Evolutionary conservation across 2,888 invertebrate species (phyloP).

Genomic region (Lasioglossum leucozonium): DNA sequence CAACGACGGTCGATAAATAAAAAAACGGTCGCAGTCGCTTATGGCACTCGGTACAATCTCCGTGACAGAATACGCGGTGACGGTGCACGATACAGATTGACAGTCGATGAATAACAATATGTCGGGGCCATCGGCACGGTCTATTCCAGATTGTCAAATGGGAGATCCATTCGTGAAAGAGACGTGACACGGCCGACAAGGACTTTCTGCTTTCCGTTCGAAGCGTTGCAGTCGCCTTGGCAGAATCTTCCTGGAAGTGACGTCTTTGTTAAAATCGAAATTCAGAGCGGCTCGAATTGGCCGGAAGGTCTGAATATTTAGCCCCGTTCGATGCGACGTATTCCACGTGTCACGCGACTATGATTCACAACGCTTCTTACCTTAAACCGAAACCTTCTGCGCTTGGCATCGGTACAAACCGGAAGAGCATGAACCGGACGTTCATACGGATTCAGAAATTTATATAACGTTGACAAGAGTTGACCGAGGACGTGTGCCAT

Average conservation of each 20-base stretch:
- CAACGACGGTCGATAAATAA: neutral
- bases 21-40: neutral
- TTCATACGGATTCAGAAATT: neutral
- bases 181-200: conserved; percentile 29
- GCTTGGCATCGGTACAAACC: neutral
- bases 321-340: neutral
- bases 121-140: conserved; percentile 11
- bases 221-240: neutral
- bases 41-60: neutral
- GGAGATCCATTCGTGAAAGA: conserved; percentile 18
- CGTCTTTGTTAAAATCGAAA: conserved; percentile 33
- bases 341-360: neutral
- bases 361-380: conserved; percentile 13
- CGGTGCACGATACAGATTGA: conserved; percentile 12
- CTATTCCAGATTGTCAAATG: conserved; percentile 11
- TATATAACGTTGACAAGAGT: neutral
- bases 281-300: conserved; percentile 18
- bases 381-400: neutral
- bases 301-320: conserved; percentile 31
- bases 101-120: conserved; percentile 27
- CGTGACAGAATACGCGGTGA: neutral
- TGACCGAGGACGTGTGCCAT: too few species aligned
- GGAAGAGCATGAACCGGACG: neutral
- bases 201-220: conserved; percentile 15
- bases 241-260: conserved; percentile 25